A percentile compares a stretch with the other conserved stretches of the same genome.
These are phyloP conservation scores for Accipiter minullus DNA, from an alignment of 2,797 vertebrate genomes.

Conservation along the genomic window DNA sequence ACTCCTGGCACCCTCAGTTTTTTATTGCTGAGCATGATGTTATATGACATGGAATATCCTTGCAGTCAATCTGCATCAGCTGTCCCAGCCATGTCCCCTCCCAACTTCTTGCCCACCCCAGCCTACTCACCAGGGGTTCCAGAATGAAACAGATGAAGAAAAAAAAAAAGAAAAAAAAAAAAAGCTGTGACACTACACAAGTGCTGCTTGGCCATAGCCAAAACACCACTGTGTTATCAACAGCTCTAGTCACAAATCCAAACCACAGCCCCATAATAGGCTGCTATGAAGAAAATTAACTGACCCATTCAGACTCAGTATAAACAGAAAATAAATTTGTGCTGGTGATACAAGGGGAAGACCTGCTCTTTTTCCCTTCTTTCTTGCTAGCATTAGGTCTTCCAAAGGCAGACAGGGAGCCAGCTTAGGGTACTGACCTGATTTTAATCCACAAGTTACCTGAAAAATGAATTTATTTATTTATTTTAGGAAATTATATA, in stretches of 20 bases:
- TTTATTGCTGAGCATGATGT: neutral
- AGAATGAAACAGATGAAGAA: no score
- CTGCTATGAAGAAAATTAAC: neutral
- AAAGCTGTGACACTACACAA: neutral
- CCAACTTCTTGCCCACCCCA: neutral
- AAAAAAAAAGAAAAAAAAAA: neutral
- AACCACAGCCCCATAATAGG: neutral
- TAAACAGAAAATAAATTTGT: neutral
- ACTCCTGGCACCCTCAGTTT: neutral
- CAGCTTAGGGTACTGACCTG: neutral
- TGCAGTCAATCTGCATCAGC: neutral
- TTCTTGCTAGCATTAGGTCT: neutral
- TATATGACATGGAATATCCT: neutral
- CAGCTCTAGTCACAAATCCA: neutral
- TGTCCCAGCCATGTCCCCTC: neutral
- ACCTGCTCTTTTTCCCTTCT: neutral
- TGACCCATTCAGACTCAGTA: neutral
- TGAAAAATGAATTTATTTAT: no score
- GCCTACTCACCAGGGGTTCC: neutral
- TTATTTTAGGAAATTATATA: neutral
- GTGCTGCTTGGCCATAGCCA: neutral
- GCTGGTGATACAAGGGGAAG: neutral
- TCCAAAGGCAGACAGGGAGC: neutral
- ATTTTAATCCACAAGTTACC: neutral
- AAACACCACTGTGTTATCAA: neutral